Evolutionary conservation across 2,797 vertebrate species (phyloP).

Genomic region (Helicolenus hilgendorfi): DNA sequence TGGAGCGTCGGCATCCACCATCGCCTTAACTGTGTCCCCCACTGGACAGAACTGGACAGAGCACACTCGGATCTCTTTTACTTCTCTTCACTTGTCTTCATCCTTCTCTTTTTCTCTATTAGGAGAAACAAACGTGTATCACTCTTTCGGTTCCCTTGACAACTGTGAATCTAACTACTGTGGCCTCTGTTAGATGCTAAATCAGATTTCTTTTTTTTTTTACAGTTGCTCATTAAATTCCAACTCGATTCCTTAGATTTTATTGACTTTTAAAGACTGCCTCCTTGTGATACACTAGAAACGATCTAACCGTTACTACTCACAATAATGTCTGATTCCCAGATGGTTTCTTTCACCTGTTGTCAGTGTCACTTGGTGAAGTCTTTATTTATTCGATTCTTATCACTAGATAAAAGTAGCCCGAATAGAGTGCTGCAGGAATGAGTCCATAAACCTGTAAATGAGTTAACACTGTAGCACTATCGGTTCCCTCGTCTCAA

Average conservation of each 20-base stretch:
- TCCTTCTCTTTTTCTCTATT: constrained; percentile 19
- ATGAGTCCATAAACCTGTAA: too few species aligned
- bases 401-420: constrained; percentile 1
- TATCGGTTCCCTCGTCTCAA: too few species aligned
- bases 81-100: constrained; percentile 50
- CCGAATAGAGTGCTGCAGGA: neutral
- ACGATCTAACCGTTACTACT: constrained; percentile 24
- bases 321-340: neutral
- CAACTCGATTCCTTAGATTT: constrained; percentile 23
- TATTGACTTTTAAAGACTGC: constrained; percentile 41
- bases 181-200: constrained; percentile 51
- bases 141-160: constrained; percentile 8
- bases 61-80: constrained; percentile 74
- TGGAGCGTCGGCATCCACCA: constrained; percentile 64
- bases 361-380: neutral
- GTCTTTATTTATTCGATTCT: constrained; percentile 30
- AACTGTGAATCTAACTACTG: constrained; percentile 56
- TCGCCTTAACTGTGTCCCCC: constrained; percentile 89
- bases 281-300: constrained; percentile 17
- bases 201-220: neutral
- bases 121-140: neutral
- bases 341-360: neutral
- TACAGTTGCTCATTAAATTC: constrained; percentile 1
- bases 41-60: constrained; percentile 93
- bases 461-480: too few species aligned